Conservation (phyloP, 2,113 vertebrate species). For the Cynopterus brachyotis region DNA sequence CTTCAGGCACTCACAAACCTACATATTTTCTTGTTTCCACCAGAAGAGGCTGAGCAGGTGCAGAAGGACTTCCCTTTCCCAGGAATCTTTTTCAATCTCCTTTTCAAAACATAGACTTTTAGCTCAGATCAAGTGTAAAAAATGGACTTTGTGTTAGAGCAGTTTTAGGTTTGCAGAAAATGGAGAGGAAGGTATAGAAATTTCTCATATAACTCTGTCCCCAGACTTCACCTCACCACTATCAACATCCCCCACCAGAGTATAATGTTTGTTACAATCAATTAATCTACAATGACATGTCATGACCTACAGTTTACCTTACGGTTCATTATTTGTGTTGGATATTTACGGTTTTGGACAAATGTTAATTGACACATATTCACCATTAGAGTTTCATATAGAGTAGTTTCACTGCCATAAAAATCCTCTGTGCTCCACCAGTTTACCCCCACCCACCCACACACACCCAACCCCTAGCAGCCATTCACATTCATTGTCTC, state of each 20-base stretch:
- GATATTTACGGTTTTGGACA: background rate
- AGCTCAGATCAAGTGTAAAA: background rate
- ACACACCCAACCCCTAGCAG: too few species aligned
- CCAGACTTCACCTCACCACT: accelerated
- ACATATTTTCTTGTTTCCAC: background rate
- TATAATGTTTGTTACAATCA: background rate
- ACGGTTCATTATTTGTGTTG: background rate
- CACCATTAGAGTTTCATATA: background rate
- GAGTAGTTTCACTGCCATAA: background rate
- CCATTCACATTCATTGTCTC: background rate
- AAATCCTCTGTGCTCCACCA: background rate
- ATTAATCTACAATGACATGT: accelerated
- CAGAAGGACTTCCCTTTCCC: background rate
- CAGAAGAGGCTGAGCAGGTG: background rate
- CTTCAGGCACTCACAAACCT: too few species aligned
- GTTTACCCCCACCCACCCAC: too few species aligned
- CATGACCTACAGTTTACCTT: background rate
- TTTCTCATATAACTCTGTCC: background rate
- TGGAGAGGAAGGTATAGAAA: background rate
- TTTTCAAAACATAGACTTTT: background rate
- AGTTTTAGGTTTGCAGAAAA: background rate
- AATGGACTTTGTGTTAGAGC: background rate
- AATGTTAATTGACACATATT: background rate
- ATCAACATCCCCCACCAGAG: too few species aligned
- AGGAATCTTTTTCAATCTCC: background rate